These are phyloP conservation scores for Strigamia crassipes DNA, from an alignment of 2,888 invertebrate species.

Conservation along the genomic window DNA sequence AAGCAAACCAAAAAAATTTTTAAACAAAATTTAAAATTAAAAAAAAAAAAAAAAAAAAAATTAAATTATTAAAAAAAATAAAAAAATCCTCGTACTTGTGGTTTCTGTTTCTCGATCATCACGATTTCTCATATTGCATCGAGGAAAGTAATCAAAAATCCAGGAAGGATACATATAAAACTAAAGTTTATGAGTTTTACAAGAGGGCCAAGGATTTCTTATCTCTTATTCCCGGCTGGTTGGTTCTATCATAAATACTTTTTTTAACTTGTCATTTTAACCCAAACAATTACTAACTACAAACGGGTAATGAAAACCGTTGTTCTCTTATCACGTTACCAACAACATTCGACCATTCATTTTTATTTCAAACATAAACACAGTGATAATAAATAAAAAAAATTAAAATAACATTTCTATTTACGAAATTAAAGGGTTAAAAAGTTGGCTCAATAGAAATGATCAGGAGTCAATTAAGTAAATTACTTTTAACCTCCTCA, in stretches of 20 bases:
- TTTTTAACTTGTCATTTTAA: constrained; percentile 8
- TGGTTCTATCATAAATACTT: constrained; percentile 6
- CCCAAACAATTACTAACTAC: not conserved
- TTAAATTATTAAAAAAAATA: not conserved
- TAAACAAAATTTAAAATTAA: no score
- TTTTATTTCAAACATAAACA: not conserved
- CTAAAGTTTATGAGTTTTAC: constrained; percentile 4
- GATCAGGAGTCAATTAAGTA: constrained; percentile 5
- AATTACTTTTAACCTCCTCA: not conserved
- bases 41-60: no score
- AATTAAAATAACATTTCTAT: no score
- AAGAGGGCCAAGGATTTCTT: constrained; percentile 38
- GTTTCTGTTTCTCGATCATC: not conserved
- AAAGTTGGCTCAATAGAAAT: not conserved
- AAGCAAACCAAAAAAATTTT: no score
- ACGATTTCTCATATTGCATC: constrained; percentile 10
- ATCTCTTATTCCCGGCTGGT: constrained; percentile 32
- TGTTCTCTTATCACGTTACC: not conserved
- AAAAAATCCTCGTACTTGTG: not conserved
- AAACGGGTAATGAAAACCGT: not conserved
- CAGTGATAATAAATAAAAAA: not conserved
- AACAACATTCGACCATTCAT: no score
- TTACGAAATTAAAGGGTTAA: not conserved
- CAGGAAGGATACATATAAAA: constrained; percentile 30
- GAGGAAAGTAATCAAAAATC: constrained; percentile 13